phyloP scores from a whole-genome alignment of 2,113 vertebrate genomes.

The Lathamus discolor region DNA sequence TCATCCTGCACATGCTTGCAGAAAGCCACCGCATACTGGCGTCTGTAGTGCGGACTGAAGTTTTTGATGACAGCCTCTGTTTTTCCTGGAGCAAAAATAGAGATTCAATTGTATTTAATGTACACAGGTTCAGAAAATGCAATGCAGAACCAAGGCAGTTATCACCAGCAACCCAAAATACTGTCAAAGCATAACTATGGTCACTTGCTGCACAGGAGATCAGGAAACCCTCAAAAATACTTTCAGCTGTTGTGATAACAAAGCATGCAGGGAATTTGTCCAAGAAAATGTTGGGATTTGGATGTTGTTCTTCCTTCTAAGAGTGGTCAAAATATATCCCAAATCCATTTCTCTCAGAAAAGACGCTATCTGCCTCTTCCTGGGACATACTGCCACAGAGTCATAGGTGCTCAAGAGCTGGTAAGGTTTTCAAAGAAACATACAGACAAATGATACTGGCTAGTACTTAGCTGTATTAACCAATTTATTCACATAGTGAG shows the following conservation, averaged over 20 bases:
- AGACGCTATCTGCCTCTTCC: background rate
- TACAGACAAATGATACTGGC: background rate
- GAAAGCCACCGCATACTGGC: constrained; percentile 82
- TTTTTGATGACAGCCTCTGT: constrained; percentile 81
- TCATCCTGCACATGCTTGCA: constrained; percentile 83
- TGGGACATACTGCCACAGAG: background rate
- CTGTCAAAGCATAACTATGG: rapidly evolving
- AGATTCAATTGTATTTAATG: background rate
- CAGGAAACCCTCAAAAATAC: background rate
- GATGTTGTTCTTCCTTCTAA: background rate
- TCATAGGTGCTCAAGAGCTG: rapidly evolving
- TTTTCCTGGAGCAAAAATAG: constrained; percentile 73
- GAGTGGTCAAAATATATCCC: background rate
- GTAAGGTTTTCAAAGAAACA: background rate
- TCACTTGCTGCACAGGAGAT: background rate
- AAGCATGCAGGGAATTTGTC: background rate
- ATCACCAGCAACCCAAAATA: background rate
- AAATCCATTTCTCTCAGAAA: background rate
- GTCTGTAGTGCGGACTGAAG: constrained; percentile 84
- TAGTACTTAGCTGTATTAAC: background rate
- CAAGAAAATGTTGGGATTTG: background rate
- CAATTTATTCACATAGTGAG: background rate
- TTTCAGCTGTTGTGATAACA: background rate
- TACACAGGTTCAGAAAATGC: background rate
- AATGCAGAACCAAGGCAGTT: background rate